Percentiles rank a stretch among this genome's conserved stretches.
Conservation (phyloP, 2,888 invertebrate species). For the Drosophila recens region DNA sequence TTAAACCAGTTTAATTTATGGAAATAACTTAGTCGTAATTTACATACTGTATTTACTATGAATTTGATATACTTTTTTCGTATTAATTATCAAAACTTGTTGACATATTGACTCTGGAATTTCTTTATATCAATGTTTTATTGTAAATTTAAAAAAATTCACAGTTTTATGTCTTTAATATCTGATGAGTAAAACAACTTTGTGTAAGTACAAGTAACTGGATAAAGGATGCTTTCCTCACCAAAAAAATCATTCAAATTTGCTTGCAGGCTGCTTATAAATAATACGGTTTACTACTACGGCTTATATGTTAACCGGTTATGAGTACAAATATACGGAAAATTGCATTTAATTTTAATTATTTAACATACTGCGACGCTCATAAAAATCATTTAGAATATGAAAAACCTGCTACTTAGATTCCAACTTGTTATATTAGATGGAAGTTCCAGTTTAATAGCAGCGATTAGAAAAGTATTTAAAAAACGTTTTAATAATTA, state of each 20-base stretch:
- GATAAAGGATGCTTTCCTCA: too few species aligned
- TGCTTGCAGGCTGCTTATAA: too few species aligned
- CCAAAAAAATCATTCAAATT: too few species aligned
- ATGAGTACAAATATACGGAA: neutral
- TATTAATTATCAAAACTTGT: neutral
- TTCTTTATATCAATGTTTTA: too few species aligned
- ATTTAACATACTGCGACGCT: neutral
- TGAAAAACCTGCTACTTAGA: neutral
- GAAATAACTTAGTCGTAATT: neutral
- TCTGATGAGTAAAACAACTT: too few species aligned
- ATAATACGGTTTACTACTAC: too few species aligned
- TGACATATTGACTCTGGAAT: too few species aligned
- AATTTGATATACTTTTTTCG: neutral
- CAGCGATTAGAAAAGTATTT: neutral
- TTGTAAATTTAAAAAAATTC: too few species aligned
- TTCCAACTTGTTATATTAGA: neutral
- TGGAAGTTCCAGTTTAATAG: neutral
- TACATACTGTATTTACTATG: neutral
- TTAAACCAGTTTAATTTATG: slow-evolving; percentile 15
- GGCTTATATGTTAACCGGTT: neutral
- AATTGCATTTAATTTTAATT: neutral
- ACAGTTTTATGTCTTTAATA: too few species aligned
- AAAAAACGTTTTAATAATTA: neutral
- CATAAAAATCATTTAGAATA: neutral
- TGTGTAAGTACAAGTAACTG: too few species aligned